A percentile compares a stretch with the other conserved stretches of the same genome.
phyloP scores from a whole-genome alignment of 2,797 vertebrate genomes.

The Distichodus sexfasciatus region DNA sequence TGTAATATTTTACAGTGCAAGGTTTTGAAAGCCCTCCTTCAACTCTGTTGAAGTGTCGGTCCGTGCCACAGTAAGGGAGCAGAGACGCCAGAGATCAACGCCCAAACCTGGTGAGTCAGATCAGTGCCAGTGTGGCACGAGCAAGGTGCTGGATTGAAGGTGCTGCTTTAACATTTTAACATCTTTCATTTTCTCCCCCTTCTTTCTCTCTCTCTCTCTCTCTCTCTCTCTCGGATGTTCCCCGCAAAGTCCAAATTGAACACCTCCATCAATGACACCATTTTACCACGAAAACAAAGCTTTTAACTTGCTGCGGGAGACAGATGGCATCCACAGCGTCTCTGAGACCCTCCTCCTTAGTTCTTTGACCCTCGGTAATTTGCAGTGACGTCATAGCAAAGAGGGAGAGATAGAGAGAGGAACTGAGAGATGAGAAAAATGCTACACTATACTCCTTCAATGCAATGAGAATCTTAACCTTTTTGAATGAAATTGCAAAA shows the following conservation, averaged over 20 bases:
- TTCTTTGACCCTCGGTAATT: conserved; percentile 4
- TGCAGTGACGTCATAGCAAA: conserved; percentile 20
- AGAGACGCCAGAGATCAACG: neutral
- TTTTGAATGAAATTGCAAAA: no score
- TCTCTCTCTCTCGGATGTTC: conserved; percentile 6
- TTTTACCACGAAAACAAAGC: conserved; percentile 29
- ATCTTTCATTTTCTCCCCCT: no score
- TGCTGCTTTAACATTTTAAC: conserved; percentile 21
- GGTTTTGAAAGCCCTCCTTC: no score
- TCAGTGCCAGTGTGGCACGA: conserved; percentile 6
- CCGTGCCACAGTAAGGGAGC: neutral
- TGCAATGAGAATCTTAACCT: no score
- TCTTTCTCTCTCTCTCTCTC: conserved; percentile 28
- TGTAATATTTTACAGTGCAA: no score
- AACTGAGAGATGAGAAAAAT: conserved; percentile 18
- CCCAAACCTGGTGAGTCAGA: conserved; percentile 2
- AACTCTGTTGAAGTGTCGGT: neutral
- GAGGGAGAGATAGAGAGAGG: neutral
- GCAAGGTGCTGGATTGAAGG: conserved; percentile 6
- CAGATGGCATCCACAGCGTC: conserved; percentile 7
- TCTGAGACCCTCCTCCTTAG: neutral
- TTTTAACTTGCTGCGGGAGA: conserved; percentile 13
- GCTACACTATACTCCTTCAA: no score
- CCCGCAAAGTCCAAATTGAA: conserved; percentile 25
- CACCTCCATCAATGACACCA: conserved; percentile 29